These are phyloP conservation scores for Caerostris extrusa DNA, from an alignment of 1,140 invertebrate genomes.

Conservation along the genomic window DNA sequence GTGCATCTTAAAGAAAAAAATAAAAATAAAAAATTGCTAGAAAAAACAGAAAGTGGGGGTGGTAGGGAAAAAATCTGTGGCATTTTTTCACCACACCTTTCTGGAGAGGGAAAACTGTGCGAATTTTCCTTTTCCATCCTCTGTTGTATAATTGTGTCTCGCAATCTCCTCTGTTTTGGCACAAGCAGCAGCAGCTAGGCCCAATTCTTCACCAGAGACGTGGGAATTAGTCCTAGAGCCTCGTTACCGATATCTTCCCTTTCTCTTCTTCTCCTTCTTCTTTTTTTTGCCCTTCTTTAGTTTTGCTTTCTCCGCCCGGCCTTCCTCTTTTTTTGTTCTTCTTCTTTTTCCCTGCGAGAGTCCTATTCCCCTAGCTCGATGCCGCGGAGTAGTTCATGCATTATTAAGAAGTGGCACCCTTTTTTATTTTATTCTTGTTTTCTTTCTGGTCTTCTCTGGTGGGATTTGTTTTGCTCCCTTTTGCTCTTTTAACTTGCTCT, in stretches of 20 bases:
- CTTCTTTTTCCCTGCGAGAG: neutral
- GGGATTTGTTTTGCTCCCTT: slow-evolving; percentile 62
- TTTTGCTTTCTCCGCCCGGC: neutral
- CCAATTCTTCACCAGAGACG: slow-evolving; percentile 68
- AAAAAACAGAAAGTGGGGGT: slow-evolving; percentile 25
- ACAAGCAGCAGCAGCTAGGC: neutral
- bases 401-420: slow-evolving; percentile 77
- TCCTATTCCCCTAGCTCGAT: slow-evolving; percentile 41
- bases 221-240: slow-evolving; percentile 74
- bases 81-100: slow-evolving; percentile 34
- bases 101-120: neutral
- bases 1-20: neutral
- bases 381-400: slow-evolving; percentile 72
- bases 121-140: neutral
- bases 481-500: slow-evolving; percentile 55
- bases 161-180: slow-evolving; percentile 61
- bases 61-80: slow-evolving; percentile 26
- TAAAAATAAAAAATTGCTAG: neutral
- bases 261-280: neutral
- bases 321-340: neutral
- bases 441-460: slow-evolving; percentile 60
- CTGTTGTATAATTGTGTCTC: slow-evolving; percentile 70
- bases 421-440: slow-evolving; percentile 69
- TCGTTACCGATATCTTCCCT: slow-evolving; percentile 65
- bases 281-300: neutral